A percentile compares a stretch with the other conserved stretches of the same genome.
phyloP scores from a whole-genome alignment of 2,113 vertebrate species.

The Nematolebias whitei region DNA sequence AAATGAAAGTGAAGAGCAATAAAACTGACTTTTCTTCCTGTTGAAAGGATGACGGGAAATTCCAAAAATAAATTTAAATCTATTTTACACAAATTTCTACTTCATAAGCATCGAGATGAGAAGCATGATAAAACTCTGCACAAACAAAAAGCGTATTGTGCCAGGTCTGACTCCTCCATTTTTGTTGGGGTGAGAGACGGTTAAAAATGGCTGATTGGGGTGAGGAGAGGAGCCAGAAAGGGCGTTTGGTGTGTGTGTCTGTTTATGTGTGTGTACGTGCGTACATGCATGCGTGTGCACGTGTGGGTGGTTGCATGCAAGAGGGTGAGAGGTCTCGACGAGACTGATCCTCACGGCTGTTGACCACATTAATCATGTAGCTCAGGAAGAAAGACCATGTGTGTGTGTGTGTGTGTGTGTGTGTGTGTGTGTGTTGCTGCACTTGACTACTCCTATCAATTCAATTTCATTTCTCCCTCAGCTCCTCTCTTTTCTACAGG shows the following conservation, averaged over 20 bases:
- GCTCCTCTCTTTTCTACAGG: slow-evolving; percentile 54
- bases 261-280: slow-evolving; percentile 15
- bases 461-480: slow-evolving; percentile 68
- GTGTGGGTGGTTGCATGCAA: slow-evolving; percentile 13
- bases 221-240: slow-evolving; percentile 12
- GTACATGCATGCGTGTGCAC: no score
- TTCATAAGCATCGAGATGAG: background rate
- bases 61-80: no score
- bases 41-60: background rate
- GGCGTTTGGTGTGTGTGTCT: background rate
- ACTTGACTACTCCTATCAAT: slow-evolving; percentile 77
- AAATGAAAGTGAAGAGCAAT: background rate
- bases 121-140: background rate
- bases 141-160: background rate
- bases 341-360: slow-evolving; percentile 66
- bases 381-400: slow-evolving; percentile 22
- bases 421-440: slow-evolving; percentile 49
- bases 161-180: slow-evolving; percentile 34
- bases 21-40: background rate
- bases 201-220: slow-evolving; percentile 16
- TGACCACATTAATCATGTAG: slow-evolving; percentile 80
- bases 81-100: no score
- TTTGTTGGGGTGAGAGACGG: slow-evolving; percentile 60
- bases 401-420: slow-evolving; percentile 33
- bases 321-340: slow-evolving; percentile 59